Percentiles rank a stretch among this genome's conserved stretches.
These are phyloP conservation scores for Philonicus albiceps DNA, from an alignment of 2,888 invertebrate species.

Conservation along the genomic window DNA sequence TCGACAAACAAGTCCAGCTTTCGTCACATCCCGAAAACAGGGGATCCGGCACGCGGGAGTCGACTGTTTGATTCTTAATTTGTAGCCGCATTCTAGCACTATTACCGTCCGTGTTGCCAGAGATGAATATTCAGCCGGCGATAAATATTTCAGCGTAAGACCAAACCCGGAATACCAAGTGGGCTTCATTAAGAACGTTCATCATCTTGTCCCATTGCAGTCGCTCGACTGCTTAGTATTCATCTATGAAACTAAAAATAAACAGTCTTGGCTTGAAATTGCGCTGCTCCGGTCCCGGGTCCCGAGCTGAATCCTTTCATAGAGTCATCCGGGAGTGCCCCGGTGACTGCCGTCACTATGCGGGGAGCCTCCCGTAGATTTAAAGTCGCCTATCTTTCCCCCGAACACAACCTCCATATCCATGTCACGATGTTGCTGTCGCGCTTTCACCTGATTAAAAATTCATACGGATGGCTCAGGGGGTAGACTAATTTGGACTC, in stretches of 20 bases:
- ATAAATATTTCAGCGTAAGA: conserved; percentile 29
- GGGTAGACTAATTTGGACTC: conserved; percentile 40
- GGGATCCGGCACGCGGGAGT: not conserved
- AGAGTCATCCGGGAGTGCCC: not conserved
- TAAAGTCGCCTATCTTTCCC: not conserved
- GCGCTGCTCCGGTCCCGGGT: not conserved
- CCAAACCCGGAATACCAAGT: conserved; percentile 27
- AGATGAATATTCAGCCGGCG: conserved; percentile 8
- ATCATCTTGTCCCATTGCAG: conserved; percentile 17
- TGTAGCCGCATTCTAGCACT: not conserved
- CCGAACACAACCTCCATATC: not conserved
- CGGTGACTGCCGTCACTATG: not conserved
- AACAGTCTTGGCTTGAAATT: not conserved
- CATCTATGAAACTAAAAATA: conserved; percentile 39
- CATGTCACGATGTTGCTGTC: conserved; percentile 29
- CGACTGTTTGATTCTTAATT: conserved; percentile 9
- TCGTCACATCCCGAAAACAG: not conserved
- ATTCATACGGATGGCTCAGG: conserved; percentile 38
- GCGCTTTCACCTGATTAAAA: conserved; percentile 37
- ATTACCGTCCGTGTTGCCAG: not conserved
- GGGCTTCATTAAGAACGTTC: conserved; percentile 35
- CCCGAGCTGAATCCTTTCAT: conserved; percentile 16
- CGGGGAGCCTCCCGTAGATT: not conserved
- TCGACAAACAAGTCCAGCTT: not conserved
- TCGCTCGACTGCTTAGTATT: conserved; percentile 13